These are phyloP conservation scores for Rhamnusium bicolor DNA, from an alignment of 2,888 invertebrate genomes.

Conservation along the genomic window DNA sequence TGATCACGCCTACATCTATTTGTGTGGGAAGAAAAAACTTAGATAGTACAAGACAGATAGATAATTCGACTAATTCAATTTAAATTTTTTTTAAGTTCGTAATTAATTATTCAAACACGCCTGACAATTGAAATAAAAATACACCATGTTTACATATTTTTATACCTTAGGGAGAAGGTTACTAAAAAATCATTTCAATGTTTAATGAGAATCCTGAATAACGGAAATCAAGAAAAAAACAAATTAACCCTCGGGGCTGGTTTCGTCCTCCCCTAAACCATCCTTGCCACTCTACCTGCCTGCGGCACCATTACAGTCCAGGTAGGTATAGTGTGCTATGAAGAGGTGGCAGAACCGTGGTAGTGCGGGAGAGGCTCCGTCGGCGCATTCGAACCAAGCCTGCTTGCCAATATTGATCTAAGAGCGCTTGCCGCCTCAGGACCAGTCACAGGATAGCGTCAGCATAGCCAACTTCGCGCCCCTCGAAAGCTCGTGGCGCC, in stretches of 20 bases:
- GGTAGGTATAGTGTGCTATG: slow-evolving; percentile 5
- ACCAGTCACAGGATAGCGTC: slow-evolving; percentile 67
- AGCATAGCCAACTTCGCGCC: slow-evolving; percentile 55
- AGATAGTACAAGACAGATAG: too few species aligned
- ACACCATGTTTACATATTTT: too few species aligned
- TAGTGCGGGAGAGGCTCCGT: not conserved
- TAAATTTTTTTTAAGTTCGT: too few species aligned
- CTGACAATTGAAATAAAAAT: too few species aligned
- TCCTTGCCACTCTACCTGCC: slow-evolving; percentile 6
- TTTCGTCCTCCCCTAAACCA: slow-evolving; percentile 1
- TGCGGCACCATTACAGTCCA: not conserved
- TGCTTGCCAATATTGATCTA: slow-evolving; percentile 68
- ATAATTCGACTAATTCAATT: too few species aligned
- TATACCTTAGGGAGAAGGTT: too few species aligned
- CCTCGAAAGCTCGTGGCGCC: slow-evolving; percentile 20
- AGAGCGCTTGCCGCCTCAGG: slow-evolving; percentile 60
- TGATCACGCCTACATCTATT: too few species aligned
- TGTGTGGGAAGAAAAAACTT: too few species aligned
- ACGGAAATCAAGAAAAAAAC: not conserved
- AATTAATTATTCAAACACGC: too few species aligned
- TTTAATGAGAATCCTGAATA: not conserved
- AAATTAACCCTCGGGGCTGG: not conserved
- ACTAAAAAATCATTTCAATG: not conserved
- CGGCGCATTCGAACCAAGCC: slow-evolving; percentile 51
- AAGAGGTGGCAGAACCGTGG: slow-evolving; percentile 1